Conservation (phyloP, 2,888 invertebrate genomes). For the Spodoptera picta region DNA sequence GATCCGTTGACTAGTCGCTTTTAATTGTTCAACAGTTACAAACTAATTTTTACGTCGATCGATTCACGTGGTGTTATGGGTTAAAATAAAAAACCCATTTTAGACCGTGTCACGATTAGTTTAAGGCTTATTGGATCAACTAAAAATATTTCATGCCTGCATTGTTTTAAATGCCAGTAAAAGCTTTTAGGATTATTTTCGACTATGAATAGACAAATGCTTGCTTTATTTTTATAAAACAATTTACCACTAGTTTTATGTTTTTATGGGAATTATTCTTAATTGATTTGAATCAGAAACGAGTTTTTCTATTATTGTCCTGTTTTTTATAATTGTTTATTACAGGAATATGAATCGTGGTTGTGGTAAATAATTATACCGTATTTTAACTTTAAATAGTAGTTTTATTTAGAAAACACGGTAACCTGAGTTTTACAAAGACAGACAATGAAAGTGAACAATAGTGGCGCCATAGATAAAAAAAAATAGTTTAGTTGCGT, state of each 20-base stretch:
- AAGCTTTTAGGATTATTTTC: neutral
- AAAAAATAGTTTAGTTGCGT: no score
- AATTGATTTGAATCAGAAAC: no score
- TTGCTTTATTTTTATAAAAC: neutral
- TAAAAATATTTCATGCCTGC: neutral
- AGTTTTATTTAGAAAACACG: no score
- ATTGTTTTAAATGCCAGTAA: neutral
- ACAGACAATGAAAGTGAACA: no score
- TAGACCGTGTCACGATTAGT: neutral
- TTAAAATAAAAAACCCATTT: neutral
- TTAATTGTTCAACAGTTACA: conserved; percentile 19
- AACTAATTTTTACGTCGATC: conserved; percentile 15
- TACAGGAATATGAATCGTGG: no score
- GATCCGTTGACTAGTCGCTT: conserved; percentile 37
- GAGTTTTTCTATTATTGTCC: no score
- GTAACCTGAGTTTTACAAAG: no score
- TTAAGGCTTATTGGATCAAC: neutral
- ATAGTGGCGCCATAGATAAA: no score
- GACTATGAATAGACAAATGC: neutral
- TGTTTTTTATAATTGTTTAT: no score
- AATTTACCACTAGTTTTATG: neutral
- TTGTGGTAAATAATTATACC: no score
- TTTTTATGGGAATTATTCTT: no score
- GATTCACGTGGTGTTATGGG: conserved; percentile 1
- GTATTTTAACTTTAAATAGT: no score